Base-by-base conservation (phyloP, 2,113 vertebrate genomes). In the Phrynosoma blainvillii region DNA sequence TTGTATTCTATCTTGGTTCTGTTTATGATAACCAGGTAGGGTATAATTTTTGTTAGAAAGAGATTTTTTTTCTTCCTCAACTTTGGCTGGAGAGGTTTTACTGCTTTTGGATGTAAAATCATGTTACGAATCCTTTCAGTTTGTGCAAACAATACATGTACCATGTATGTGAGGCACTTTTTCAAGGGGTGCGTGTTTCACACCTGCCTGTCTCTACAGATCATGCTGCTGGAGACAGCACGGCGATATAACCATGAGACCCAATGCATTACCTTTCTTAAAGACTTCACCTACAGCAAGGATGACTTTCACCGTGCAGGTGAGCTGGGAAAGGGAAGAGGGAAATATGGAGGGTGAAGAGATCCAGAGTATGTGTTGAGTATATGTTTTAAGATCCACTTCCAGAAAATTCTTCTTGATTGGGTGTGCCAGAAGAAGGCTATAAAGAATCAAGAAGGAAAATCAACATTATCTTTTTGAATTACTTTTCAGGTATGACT, bases 281-380 rank as follows among this genome's bases (percentile, higher is more conserved):
- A 97, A 85, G 96, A 97, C 84, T 97, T 97, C 86, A 96, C 96
- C 32, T 97, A 97, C 89, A 97, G 96, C 91, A 97, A 97, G 76
- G 96, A 96, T 0, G 96, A 97, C 86, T 97, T 97, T 87, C 95
- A 96, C 81, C 92, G 96, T 0, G 96, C 96, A 56, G 96, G 96
- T 97, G 65, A 77, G 84, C 21, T 21, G 80, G 40, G 56, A 79
- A 42, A 74, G 82, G 30, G 18, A 52, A 23, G 30, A 56, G 13
- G 52, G 12, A 25, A 25, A 84, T 36, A 9, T 6, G 47, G 21
- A 59, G n/a, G 6, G 13, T 36, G 65, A 3, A n/a, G 14, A 40
- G 7, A 54, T 73, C 16, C 14, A 78, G n/a, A 9, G 1, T 52
- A 9, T 0, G 4, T 20, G 36, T 5, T 42, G 40, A 65, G 3